Evolutionary conservation across 2,113 vertebrate genomes (phyloP).

Genomic region (Phoxinus phoxinus): DNA sequence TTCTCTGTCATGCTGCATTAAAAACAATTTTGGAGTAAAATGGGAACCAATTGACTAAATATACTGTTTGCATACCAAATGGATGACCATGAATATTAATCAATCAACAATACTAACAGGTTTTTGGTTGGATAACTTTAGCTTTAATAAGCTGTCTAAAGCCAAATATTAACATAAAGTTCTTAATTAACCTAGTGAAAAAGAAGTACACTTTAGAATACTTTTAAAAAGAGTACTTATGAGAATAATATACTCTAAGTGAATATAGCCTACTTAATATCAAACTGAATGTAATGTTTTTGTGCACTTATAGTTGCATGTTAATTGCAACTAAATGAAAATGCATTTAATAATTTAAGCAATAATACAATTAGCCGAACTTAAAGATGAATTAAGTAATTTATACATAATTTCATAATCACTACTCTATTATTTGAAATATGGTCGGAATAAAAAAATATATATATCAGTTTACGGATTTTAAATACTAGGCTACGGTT

Average conservation of each 20-base stretch:
- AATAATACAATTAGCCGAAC: background rate
- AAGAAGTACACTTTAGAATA: background rate
- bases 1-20: background rate
- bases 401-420: background rate
- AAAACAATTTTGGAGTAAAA: background rate
- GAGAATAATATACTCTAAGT: background rate
- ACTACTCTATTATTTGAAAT: too few relatives aligned
- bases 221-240: background rate
- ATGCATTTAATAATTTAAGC: background rate
- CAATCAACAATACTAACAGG: background rate
- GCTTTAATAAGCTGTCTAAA: background rate
- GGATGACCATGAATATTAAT: background rate
- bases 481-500: background rate
- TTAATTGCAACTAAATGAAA: background rate
- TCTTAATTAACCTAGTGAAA: background rate
- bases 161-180: background rate
- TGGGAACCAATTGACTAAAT: background rate
- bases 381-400: background rate
- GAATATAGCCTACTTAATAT: too few relatives aligned
- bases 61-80: background rate
- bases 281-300: background rate
- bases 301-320: background rate
- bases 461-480: background rate
- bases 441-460: background rate
- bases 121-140: too few relatives aligned